Evolutionary conservation across 2,888 invertebrate genomes (phyloP).

Genomic region (Resseliella maxima): DNA sequence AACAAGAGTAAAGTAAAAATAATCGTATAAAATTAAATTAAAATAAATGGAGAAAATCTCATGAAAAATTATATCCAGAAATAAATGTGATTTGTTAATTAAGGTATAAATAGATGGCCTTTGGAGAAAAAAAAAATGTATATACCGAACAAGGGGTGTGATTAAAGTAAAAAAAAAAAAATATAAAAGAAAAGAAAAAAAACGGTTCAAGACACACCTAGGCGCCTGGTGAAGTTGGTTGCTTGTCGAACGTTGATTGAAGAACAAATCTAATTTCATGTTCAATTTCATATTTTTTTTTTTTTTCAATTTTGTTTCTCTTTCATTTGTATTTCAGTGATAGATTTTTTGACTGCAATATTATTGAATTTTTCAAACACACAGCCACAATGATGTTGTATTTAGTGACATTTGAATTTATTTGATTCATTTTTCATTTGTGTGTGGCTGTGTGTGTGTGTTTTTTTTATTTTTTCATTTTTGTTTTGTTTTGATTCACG

Average conservation of each 20-base stretch:
- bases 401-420: too few relatives aligned
- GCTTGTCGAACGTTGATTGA: conserved; percentile 57
- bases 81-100: not conserved
- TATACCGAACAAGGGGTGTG: conserved; percentile 18
- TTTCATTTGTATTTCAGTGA: not conserved
- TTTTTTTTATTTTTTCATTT: conserved; percentile 13
- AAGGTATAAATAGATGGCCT: conserved; percentile 9
- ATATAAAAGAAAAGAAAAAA: conserved; percentile 57
- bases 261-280: conserved; percentile 16
- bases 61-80: not conserved
- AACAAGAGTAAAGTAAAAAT: not conserved
- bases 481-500: not conserved
- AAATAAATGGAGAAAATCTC: not conserved
- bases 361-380: not conserved
- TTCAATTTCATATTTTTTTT: conserved; percentile 13
- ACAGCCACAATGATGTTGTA: conserved; percentile 1
- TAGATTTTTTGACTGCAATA: not conserved
- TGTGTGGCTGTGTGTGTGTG: not conserved
- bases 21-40: too few relatives aligned
- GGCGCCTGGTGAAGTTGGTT: conserved; percentile 58
- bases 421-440: too few relatives aligned
- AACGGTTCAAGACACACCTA: conserved; percentile 59
- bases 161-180: conserved; percentile 52
- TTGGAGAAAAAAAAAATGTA: not conserved
- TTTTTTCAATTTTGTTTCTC: not conserved